Evolutionary conservation across 2,888 invertebrate species (phyloP), one percentile per base, ranked within the genome.

Genomic region (Tenthredo notha): DNA sequence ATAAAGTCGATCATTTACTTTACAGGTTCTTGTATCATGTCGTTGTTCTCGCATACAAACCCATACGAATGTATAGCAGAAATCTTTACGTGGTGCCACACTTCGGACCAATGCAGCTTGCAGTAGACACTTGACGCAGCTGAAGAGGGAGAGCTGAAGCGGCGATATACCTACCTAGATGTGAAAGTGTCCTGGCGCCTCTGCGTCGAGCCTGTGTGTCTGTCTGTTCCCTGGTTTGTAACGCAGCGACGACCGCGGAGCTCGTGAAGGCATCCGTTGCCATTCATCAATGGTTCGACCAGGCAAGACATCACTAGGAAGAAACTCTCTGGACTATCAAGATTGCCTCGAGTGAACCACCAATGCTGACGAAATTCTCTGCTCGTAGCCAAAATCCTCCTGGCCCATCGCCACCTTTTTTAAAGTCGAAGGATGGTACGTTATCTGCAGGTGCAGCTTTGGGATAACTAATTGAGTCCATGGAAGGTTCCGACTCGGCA

Each of bases 221-320:
- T 83, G 67, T 83, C 83, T 67, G 70, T 70, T 70, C 83, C 10
- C 29, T 21, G 58, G 83, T 83, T 83, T 83, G 83, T 83, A 83
- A 83, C 83, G 18, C 84, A 77, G 58, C 85, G 86, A 86, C 85
- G 82, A 82, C 85, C 61, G 83, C 54, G 84, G 84, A 50, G 67
- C 61, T 61, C 83, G 47, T 58, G 25, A 65, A 84, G 77, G 84
- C 40, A 40, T 80, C 61, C 80, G 85, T 85, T 85, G 67, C 86
- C 85, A 86, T 88, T 86, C 85, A 86, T 88, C 86, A 88, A 86
- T 86, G 84, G 85, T 85, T 21, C 72, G 84, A 75, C 50, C 58
- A 47, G 70, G 40, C 83, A 37, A 70, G 70, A 54, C 85, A 85
- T 84, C 86, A 72, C 82, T 29, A 85, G 86, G 86, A 85, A 86